phyloP scores from a whole-genome alignment of 2,888 invertebrate species.

The Corythucha ciliata region DNA sequence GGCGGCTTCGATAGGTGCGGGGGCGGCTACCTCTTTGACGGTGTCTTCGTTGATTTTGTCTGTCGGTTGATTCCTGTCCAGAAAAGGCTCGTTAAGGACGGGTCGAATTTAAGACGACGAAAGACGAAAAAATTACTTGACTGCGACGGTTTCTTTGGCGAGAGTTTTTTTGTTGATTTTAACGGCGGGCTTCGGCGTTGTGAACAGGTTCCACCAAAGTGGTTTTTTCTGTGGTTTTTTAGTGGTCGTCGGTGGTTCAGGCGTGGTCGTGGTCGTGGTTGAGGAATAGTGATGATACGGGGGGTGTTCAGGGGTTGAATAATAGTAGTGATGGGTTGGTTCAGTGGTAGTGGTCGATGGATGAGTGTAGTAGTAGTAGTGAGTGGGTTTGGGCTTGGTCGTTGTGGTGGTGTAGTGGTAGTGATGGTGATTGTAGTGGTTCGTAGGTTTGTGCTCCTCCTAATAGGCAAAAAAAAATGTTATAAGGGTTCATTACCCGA shows the following conservation, averaged over 20 bases:
- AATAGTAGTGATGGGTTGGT: not conserved
- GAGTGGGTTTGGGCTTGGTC: not conserved
- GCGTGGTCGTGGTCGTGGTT: slow-evolving; percentile 3
- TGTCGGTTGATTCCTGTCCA: too few species aligned
- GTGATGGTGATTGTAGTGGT: not conserved
- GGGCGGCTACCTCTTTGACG: too few species aligned
- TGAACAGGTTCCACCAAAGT: slow-evolving; percentile 8
- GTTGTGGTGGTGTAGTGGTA: too few species aligned
- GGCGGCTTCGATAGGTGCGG: too few species aligned
- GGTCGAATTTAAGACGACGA: too few species aligned
- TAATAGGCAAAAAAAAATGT: too few species aligned
- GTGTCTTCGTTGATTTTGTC: too few species aligned
- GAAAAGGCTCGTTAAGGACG: too few species aligned
- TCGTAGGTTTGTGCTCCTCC: too few species aligned
- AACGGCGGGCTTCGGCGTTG: slow-evolving; percentile 3
- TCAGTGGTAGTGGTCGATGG: not conserved
- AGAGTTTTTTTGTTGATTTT: not conserved
- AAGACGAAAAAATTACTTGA: not conserved
- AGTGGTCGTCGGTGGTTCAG: not conserved
- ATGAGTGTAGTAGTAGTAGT: not conserved
- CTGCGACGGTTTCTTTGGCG: not conserved
- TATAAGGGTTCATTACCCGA: too few species aligned
- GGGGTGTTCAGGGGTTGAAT: slow-evolving; percentile 1
- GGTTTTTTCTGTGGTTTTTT: slow-evolving; percentile 5
- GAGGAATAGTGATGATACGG: not conserved